These are phyloP conservation scores for Galagoides demidoff DNA, from an alignment of 2,797 vertebrate genomes.

Conservation along the genomic window DNA sequence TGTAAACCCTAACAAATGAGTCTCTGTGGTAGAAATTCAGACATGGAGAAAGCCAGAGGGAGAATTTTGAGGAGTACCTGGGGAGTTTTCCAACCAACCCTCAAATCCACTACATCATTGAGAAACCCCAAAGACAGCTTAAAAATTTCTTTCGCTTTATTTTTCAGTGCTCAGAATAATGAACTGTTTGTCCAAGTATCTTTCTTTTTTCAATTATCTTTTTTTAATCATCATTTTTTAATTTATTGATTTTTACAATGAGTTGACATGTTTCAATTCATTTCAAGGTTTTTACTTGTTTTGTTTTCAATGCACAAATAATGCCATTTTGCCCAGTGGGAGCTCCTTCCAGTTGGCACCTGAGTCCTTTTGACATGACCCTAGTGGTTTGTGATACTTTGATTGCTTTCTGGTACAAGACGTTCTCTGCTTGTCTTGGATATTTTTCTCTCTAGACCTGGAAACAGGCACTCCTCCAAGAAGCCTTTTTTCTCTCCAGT, in stretches of 20 bases:
- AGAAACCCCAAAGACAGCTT: neutral
- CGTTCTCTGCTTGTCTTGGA: neutral
- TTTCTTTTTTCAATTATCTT: neutral
- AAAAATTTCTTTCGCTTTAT: neutral
- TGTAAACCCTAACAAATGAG: slow-evolving; percentile 39
- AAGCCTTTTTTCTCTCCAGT: neutral
- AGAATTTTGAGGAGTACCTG: neutral
- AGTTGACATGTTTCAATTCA: neutral
- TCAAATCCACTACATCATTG: neutral
- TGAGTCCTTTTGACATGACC: neutral
- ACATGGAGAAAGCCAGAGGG: neutral
- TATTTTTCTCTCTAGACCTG: neutral
- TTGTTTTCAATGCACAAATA: neutral
- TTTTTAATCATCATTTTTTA: slow-evolving; percentile 20
- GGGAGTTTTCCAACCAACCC: neutral
- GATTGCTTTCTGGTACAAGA: neutral
- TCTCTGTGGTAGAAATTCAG: slow-evolving; percentile 11
- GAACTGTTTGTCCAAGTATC: neutral
- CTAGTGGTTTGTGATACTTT: neutral
- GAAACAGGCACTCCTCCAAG: slow-evolving; percentile 36
- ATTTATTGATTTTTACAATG: neutral
- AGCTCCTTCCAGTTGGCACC: neutral
- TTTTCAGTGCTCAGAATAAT: neutral
- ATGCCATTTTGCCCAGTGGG: neutral
- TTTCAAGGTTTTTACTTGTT: neutral